A percentile compares a stretch with the other conserved stretches of the same genome.
phyloP scores from a whole-genome alignment of 2,113 vertebrate genomes.

The Aleadryas rufinucha region DNA sequence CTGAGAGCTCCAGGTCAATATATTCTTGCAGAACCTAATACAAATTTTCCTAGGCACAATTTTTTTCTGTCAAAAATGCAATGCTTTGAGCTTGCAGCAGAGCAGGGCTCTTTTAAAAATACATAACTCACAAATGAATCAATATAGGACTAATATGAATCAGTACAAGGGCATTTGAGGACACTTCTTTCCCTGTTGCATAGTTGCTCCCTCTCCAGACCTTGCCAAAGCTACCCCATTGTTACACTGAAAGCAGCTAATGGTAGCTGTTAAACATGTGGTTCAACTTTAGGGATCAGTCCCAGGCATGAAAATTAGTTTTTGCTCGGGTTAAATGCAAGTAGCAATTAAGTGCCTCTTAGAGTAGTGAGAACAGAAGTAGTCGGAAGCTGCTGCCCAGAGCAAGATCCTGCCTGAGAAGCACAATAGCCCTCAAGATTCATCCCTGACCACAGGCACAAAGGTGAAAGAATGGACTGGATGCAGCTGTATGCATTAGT shows the following conservation, averaged over 20 bases:
- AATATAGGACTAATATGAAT: not conserved
- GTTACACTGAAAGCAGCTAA: not conserved
- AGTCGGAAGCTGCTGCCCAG: not conserved
- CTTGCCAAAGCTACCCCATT: not conserved
- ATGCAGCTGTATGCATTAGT: not conserved
- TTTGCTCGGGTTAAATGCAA: not conserved
- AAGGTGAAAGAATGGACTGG: not conserved
- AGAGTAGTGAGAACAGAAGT: not conserved
- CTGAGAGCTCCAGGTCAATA: not conserved
- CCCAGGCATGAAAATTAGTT: not conserved
- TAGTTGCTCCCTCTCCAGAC: not conserved
- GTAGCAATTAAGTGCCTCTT: not conserved
- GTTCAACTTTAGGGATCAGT: conserved; percentile 4
- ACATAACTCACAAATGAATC: not conserved
- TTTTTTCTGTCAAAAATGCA: not conserved
- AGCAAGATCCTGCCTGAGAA: not conserved
- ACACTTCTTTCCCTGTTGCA: not conserved
- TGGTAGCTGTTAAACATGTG: not conserved
- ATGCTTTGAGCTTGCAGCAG: not conserved
- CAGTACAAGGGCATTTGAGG: not conserved
- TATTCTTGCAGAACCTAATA: not conserved
- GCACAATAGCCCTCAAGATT: not conserved
- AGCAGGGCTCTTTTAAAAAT: not conserved
- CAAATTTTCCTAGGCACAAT: not conserved
- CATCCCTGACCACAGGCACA: not conserved